Conservation (phyloP, 2,888 invertebrate species). For the Protophormia terraenovae region DNA sequence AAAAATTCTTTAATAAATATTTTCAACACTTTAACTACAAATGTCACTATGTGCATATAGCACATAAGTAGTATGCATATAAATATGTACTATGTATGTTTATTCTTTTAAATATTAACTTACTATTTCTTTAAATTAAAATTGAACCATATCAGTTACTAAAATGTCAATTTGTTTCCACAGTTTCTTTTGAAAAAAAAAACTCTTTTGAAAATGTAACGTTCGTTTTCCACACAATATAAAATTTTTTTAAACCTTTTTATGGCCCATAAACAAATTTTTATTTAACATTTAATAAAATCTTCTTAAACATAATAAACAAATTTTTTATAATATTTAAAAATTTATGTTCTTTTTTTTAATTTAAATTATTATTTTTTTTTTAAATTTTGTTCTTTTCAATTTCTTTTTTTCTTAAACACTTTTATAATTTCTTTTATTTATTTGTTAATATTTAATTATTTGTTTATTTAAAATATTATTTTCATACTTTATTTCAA, state of each 20-base stretch:
- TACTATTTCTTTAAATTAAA: too few species aligned
- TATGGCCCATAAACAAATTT: not conserved
- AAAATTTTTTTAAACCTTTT: not conserved
- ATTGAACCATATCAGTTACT: too few species aligned
- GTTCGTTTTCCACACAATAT: too few species aligned
- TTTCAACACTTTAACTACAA: too few species aligned
- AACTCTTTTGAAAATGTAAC: not conserved
- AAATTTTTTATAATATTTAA: not conserved
- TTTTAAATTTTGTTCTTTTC: not conserved
- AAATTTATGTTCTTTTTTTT: not conserved
- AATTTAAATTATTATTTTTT: not conserved
- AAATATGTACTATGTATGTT: too few species aligned
- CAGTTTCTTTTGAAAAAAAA: not conserved
- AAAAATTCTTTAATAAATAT: too few species aligned
- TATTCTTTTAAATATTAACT: too few species aligned
- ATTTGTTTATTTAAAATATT: not conserved
- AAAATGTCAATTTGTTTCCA: not conserved
- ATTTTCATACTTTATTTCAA: conserved; percentile 39
- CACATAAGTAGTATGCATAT: too few species aligned
- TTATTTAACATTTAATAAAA: not conserved
- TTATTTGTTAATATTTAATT: not conserved
- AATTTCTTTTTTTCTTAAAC: not conserved
- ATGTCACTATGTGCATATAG: too few species aligned
- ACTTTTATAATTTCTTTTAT: not conserved
- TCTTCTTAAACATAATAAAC: not conserved